Conservation (phyloP, 2,888 invertebrate species). For the Stramonita haemastoma region DNA sequence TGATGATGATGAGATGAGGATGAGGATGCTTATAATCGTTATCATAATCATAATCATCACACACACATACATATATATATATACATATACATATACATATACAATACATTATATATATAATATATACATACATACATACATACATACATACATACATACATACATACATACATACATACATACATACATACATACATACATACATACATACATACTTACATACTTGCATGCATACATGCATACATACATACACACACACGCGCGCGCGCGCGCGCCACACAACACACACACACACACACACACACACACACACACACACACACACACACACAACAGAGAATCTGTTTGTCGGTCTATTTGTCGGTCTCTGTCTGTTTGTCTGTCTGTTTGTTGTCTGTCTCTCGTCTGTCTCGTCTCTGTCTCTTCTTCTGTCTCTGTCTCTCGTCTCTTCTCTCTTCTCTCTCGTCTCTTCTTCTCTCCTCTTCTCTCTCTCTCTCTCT, state of each 20-base stretch:
- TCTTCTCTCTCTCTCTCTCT: not conserved
- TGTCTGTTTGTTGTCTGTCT: rapidly evolving
- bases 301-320: not conserved
- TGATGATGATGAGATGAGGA: too few species aligned
- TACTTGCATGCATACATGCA: not conserved
- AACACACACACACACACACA: not conserved
- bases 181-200: too few species aligned
- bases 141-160: too few species aligned
- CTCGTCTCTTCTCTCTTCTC: not conserved
- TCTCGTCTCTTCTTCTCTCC: not conserved
- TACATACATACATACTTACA: too few species aligned
- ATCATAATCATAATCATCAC: not conserved
- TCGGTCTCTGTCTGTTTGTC: not conserved
- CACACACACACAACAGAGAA: not conserved
- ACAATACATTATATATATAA: too few species aligned
- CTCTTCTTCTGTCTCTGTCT: not conserved
- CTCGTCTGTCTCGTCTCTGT: not conserved
- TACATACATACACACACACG: not conserved
- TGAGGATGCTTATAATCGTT: not conserved
- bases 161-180: too few species aligned
- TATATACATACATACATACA: too few species aligned
- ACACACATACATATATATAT: not conserved
- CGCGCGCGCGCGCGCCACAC: not conserved
- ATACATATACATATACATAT: too few species aligned
- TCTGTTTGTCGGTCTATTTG: not conserved